Conservation (phyloP, 2,888 invertebrate genomes). For the Acleris cristana region DNA sequence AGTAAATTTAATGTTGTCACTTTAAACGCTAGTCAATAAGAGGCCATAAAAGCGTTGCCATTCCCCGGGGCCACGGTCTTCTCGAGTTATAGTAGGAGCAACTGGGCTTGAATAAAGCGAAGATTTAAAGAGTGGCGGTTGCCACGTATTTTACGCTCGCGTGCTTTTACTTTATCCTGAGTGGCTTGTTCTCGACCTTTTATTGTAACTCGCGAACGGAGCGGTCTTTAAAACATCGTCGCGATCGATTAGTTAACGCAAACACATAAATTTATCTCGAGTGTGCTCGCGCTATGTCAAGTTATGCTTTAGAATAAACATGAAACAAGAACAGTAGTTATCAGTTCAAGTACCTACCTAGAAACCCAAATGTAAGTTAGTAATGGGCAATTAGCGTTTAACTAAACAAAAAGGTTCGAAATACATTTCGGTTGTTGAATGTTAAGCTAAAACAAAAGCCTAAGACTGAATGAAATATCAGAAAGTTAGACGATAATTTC, state of each 20-base stretch:
- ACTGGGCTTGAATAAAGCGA: conserved; percentile 58
- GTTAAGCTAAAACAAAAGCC: not conserved
- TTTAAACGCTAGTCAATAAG: conserved; percentile 64
- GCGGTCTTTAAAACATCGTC: conserved; percentile 31
- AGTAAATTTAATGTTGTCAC: conserved; percentile 61
- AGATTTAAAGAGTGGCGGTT: conserved; percentile 57
- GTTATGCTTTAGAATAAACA: conserved; percentile 8
- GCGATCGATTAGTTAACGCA: conserved; percentile 33
- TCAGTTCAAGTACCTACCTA: not conserved
- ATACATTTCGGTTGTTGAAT: not conserved
- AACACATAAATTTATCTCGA: conserved; percentile 30
- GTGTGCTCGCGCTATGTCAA: conserved; percentile 17
- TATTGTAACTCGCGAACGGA: conserved; percentile 42
- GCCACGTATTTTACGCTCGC: conserved; percentile 55
- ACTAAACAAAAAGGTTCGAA: not conserved
- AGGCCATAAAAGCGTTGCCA: conserved; percentile 64
- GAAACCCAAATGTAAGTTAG: conserved; percentile 7
- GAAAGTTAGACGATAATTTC: not conserved
- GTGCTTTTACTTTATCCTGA: conserved; percentile 53
- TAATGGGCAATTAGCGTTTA: conserved; percentile 5
- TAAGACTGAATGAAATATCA: conserved; percentile 1
- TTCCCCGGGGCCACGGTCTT: conserved; percentile 52
- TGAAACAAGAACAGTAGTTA: conserved; percentile 9
- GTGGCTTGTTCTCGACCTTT: conserved; percentile 42
- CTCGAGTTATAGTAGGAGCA: conserved; percentile 51